phyloP scores from a whole-genome alignment of 1,140 invertebrate species.

The Dreissena polymorpha region DNA sequence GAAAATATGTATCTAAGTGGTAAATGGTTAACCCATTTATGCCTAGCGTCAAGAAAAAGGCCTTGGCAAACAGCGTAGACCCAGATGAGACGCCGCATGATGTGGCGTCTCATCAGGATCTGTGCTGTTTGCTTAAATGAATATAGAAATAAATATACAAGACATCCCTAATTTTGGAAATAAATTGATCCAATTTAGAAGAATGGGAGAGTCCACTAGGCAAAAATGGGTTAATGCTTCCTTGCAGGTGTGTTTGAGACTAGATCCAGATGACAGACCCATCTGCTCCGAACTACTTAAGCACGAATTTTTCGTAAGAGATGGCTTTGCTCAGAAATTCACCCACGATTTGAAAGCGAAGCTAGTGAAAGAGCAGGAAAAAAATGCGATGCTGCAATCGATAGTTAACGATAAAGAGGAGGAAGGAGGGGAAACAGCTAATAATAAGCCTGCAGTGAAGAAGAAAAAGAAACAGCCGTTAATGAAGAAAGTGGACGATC shows the following conservation, averaged over 20 bases:
- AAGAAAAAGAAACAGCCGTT: slow-evolving; percentile 60
- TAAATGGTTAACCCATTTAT: too few relatives aligned
- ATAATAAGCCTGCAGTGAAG: slow-evolving; percentile 57
- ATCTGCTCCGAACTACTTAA: slow-evolving; percentile 83
- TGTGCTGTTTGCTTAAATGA: too few relatives aligned
- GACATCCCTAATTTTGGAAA: too few relatives aligned
- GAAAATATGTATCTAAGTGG: too few relatives aligned
- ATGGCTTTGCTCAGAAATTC: slow-evolving; percentile 86
- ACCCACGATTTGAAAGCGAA: slow-evolving; percentile 84
- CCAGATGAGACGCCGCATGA: too few relatives aligned
- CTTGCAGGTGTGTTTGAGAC: slow-evolving; percentile 80
- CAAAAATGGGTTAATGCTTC: too few relatives aligned
- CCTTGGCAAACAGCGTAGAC: too few relatives aligned
- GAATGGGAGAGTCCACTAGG: too few relatives aligned
- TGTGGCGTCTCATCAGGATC: too few relatives aligned
- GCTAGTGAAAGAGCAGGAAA: slow-evolving; percentile 84
- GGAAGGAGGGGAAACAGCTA: slow-evolving; percentile 39
- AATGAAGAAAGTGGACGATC: slow-evolving; percentile 24
- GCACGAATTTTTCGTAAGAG: slow-evolving; percentile 86
- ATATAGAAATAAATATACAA: too few relatives aligned
- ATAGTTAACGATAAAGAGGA: slow-evolving; percentile 65
- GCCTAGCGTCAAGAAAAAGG: too few relatives aligned
- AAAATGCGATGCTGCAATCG: slow-evolving; percentile 82
- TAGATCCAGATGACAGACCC: slow-evolving; percentile 86
- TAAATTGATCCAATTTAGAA: too few relatives aligned